These are phyloP conservation scores for Syngnathus rostellatus DNA, from an alignment of 2,797 vertebrate species.

Conservation along the genomic window DNA sequence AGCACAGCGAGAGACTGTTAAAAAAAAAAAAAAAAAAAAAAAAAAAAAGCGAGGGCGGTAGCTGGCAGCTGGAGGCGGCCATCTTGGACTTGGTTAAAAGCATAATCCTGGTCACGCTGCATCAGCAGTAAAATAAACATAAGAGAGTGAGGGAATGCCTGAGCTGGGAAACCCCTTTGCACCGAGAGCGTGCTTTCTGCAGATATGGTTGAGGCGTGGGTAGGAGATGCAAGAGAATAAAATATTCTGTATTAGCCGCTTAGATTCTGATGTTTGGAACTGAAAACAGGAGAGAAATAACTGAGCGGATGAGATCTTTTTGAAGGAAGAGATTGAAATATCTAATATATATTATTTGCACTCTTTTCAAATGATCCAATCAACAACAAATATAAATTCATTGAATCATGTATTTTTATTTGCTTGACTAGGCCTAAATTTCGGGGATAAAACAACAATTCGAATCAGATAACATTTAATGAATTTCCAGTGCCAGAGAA, in stretches of 20 bases:
- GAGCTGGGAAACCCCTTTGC: conserved; percentile 49
- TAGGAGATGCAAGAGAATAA: conserved; percentile 15
- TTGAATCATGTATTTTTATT: not conserved
- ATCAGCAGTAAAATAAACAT: conserved; percentile 51
- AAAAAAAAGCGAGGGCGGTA: conserved; percentile 1
- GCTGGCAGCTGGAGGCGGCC: conserved; percentile 39
- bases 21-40: not conserved
- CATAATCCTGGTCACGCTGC: conserved; percentile 50
- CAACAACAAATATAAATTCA: not conserved
- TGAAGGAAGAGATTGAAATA: not conserved
- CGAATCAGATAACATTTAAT: not conserved
- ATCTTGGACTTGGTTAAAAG: conserved; percentile 58
- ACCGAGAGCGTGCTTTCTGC: conserved; percentile 33
- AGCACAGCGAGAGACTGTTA: conserved; percentile 6
- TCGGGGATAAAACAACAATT: not conserved
- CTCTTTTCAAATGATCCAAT: not conserved
- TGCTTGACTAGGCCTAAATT: not conserved
- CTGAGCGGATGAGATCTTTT: not conserved
- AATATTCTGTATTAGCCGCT: not conserved
- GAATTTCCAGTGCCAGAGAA: too few species aligned
- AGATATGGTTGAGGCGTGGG: conserved; percentile 36
- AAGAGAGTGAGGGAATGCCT: conserved; percentile 52
- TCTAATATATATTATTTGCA: too few species aligned
- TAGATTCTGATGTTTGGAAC: not conserved
- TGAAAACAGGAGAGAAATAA: not conserved